Evolutionary conservation across 37 sponge, comb jelly and placozoan species (phyloP).

Genomic region (Oscarella lobularis): DNA sequence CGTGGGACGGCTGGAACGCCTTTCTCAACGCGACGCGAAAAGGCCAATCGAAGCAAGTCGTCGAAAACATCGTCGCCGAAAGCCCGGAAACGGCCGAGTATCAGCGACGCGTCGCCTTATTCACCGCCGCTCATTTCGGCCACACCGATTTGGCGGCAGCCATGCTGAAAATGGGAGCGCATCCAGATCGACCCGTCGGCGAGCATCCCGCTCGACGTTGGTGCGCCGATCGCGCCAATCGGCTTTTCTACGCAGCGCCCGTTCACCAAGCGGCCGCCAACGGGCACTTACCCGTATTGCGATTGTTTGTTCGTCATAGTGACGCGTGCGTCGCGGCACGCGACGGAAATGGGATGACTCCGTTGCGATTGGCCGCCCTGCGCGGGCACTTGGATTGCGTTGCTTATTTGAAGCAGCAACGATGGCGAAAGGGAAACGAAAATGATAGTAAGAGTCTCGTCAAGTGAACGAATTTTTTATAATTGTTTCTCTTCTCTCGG

Average conservation of each 20-base stretch:
- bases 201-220: slow-evolving; percentile 11
- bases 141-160: slow-evolving; percentile 19
- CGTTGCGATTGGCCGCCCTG: neutral
- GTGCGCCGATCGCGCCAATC: slow-evolving; percentile 6
- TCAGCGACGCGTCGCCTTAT: slow-evolving; percentile 9
- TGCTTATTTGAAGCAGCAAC: slow-evolving; percentile 7
- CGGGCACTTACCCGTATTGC: slow-evolving; percentile 9
- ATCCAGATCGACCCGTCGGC: slow-evolving; percentile 14
- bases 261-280: slow-evolving; percentile 8
- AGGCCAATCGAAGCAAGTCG: neutral
- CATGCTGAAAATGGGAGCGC: slow-evolving; percentile 12
- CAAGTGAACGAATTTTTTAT: neutral
- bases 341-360: slow-evolving; percentile 6
- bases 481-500: too few species aligned
- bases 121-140: slow-evolving; percentile 12
- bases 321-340: neutral
- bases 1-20: slow-evolving; percentile 22
- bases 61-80: neutral
- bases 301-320: slow-evolving; percentile 3
- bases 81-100: neutral
- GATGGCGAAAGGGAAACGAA: slow-evolving; percentile 5
- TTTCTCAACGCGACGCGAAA: slow-evolving; percentile 11
- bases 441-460: neutral
- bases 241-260: neutral
- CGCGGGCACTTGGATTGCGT: neutral